Evolutionary conservation across 2,113 vertebrate genomes (phyloP).

Genomic region (Silurus glanis): DNA sequence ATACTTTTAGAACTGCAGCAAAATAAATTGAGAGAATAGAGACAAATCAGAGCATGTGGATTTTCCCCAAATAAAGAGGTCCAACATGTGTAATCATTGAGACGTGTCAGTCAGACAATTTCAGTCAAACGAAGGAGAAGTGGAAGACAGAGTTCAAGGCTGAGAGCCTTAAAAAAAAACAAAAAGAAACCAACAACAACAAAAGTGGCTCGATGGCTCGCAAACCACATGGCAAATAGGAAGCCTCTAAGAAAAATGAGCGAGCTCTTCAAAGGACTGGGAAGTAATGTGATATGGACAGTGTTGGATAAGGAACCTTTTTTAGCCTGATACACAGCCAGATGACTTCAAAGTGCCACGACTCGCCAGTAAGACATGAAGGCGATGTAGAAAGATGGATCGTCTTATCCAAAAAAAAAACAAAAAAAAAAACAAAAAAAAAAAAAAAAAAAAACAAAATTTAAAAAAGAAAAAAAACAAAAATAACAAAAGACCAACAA

Average conservation of each 20-base stretch:
- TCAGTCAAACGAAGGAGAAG: constrained; percentile 46
- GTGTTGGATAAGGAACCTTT: constrained; percentile 38
- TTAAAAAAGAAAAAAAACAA: no score
- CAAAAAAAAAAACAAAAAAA: no score
- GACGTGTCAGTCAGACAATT: constrained; percentile 64
- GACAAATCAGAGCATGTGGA: constrained; percentile 23
- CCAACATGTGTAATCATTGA: constrained; percentile 59
- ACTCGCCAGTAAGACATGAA: constrained; percentile 6
- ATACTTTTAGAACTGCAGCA: constrained; percentile 35
- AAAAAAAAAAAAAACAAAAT: no score
- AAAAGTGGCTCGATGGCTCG: constrained; percentile 19
- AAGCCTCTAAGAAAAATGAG: constrained; percentile 42
- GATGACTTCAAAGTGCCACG: constrained; percentile 39
- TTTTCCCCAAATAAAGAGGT: constrained; percentile 31
- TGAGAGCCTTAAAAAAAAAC: neutral
- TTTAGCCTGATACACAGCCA: constrained; percentile 26
- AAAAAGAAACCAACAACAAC: constrained; percentile 12
- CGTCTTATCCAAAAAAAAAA: constrained; percentile 6
- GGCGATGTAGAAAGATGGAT: constrained; percentile 24
- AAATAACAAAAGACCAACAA: neutral
- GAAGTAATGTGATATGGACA: constrained; percentile 40
- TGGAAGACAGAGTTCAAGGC: neutral
- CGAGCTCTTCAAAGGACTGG: constrained; percentile 43
- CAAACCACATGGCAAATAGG: constrained; percentile 46
- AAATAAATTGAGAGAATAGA: neutral